Percentiles rank a stretch among this genome's conserved stretches.
These are phyloP conservation scores for Petroica traversi DNA, from an alignment of 2,113 vertebrate genomes.

Conservation along the genomic window DNA sequence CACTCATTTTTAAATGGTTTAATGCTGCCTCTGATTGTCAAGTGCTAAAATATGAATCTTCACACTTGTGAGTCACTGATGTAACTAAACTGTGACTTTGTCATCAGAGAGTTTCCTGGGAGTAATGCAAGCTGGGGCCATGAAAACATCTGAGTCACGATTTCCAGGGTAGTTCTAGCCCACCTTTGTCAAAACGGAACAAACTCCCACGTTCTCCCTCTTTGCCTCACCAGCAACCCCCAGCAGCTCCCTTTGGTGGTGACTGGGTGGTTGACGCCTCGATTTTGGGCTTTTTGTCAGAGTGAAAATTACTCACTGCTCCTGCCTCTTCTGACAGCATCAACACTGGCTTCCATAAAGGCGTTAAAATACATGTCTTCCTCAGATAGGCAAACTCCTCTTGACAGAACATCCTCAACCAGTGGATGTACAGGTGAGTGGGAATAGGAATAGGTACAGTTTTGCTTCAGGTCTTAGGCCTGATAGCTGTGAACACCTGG, in stretches of 20 bases:
- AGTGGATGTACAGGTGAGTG: not conserved
- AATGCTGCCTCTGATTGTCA: conserved; percentile 80
- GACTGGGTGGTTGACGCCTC: not conserved
- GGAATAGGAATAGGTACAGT: not conserved
- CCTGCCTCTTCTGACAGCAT: not conserved
- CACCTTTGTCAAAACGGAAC: conserved; percentile 79
- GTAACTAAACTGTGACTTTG: conserved; percentile 88
- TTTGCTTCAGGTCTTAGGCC: not conserved
- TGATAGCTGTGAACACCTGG: not conserved
- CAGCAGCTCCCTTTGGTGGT: not conserved
- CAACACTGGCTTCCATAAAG: not conserved
- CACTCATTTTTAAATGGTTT: conserved; percentile 80
- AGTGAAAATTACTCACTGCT: not conserved
- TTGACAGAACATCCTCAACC: not conserved
- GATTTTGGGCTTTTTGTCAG: not conserved
- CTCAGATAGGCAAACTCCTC: not conserved
- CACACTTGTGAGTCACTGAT: conserved; percentile 95
- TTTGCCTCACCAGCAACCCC: not conserved
- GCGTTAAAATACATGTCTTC: not conserved
- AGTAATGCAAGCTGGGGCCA: conserved; percentile 79
- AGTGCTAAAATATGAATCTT: conserved; percentile 97
- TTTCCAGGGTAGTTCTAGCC: conserved; percentile 84
- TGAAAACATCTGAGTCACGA: conserved; percentile 85
- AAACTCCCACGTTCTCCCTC: conserved; percentile 41
- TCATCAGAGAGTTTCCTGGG: conserved; percentile 86